Evolutionary conservation across 35 echinoderm and acorn worm genomes (phyloP).

Genomic region (Apostichopus californicus): DNA sequence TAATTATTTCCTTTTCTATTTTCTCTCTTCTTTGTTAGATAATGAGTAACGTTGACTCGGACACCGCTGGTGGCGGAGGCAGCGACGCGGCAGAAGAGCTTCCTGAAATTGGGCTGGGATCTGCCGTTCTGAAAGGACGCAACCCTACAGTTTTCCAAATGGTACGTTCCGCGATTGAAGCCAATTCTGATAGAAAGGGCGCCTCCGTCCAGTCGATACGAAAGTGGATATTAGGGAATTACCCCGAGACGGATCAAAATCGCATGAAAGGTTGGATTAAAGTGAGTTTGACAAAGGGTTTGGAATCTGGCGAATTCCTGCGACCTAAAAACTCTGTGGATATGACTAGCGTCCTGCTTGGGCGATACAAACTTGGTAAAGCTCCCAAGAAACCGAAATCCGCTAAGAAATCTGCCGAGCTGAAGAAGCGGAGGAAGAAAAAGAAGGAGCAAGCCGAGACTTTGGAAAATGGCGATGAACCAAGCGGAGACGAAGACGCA

Average conservation of each 20-base stretch:
- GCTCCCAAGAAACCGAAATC: constrained; percentile 5
- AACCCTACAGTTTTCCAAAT: background rate
- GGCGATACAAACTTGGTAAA: constrained; percentile 46
- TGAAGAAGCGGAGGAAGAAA: constrained; percentile 14
- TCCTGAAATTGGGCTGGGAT: background rate
- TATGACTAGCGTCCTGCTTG: background rate
- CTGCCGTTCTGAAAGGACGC: background rate
- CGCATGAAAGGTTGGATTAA: background rate
- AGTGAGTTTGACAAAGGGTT: constrained; percentile 1
- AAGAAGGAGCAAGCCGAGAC: background rate
- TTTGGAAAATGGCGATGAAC: background rate
- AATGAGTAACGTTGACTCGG: too few relatives aligned
- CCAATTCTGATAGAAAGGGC: constrained; percentile 29
- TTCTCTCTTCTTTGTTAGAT: too few relatives aligned
- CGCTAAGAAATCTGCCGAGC: background rate
- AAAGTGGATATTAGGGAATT: constrained; percentile 18
- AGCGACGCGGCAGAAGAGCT: background rate
- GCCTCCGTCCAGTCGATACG: constrained; percentile 1
- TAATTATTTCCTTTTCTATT: too few relatives aligned
- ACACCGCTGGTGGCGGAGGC: background rate
- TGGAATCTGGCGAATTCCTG: constrained; percentile 17
- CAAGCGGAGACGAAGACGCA: background rate
- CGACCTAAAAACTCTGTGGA: constrained; percentile 26
- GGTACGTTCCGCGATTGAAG: constrained; percentile 22
- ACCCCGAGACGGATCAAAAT: constrained; percentile 28